Evolutionary conservation across 2,797 vertebrate genomes (phyloP).

Genomic region (Mormyrops attenuatus): DNA sequence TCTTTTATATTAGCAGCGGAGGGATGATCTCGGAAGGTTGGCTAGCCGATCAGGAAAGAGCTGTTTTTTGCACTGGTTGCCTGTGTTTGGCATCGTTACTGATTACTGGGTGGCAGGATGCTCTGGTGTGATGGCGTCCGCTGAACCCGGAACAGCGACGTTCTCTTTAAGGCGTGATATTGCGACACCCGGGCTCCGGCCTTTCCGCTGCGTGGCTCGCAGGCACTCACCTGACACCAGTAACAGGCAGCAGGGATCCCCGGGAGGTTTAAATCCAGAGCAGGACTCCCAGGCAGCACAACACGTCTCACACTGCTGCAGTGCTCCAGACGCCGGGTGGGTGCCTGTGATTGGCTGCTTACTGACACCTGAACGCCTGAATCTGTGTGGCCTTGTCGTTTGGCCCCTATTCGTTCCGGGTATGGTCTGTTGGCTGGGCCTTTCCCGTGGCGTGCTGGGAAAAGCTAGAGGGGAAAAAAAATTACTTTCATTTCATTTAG

Average conservation of each 20-base stretch:
- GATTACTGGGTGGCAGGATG: neutral
- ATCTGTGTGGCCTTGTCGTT: neutral
- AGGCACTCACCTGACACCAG: neutral
- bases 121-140: neutral
- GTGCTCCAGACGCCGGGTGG: neutral
- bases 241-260: neutral
- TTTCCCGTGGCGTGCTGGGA: neutral
- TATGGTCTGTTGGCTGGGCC: neutral
- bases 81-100: neutral
- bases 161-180: neutral
- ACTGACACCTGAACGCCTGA: neutral
- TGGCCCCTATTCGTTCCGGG: neutral
- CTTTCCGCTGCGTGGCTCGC: neutral
- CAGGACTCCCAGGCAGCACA: neutral
- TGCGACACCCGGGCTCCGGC: neutral
- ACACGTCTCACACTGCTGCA: neutral
- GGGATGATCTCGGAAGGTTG: neutral
- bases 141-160: neutral
- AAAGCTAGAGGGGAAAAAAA: neutral
- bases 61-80: neutral
- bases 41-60: neutral
- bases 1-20: conserved; percentile 12
- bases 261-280: neutral
- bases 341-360: neutral
- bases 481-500: neutral